Percentiles rank a stretch among this genome's conserved stretches.
Evolutionary conservation across 2,113 vertebrate genomes (phyloP).

Genomic region (Macaca nemestrina): DNA sequence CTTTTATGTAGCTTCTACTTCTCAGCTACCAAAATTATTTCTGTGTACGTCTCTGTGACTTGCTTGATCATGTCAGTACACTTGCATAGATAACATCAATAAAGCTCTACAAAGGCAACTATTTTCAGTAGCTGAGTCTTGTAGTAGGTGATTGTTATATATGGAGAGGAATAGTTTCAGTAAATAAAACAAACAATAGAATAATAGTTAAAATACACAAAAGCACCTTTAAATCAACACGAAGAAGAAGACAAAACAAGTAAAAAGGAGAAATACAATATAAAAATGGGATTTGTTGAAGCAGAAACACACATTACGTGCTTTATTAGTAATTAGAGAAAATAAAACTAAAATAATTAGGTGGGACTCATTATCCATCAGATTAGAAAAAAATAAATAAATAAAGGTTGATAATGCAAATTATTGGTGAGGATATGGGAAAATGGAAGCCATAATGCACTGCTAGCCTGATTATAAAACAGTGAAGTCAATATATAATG

Average conservation of each 20-base stretch:
- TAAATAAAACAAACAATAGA: neutral
- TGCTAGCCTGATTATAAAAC: neutral
- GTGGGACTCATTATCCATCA: neutral
- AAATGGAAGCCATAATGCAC: neutral
- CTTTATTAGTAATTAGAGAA: neutral
- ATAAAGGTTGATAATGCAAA: neutral
- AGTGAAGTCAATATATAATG: neutral
- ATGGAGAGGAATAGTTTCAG: neutral
- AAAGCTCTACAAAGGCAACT: neutral
- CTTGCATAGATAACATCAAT: neutral
- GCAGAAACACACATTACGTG: neutral
- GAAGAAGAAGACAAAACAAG: neutral
- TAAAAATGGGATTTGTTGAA: neutral
- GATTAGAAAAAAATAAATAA: neutral
- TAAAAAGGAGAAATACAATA: neutral
- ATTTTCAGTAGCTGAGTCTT: neutral
- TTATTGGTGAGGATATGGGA: neutral
- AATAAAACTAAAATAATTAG: neutral
- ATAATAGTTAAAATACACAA: neutral
- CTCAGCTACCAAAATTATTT: neutral
- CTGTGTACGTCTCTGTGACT: neutral
- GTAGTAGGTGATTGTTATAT: neutral
- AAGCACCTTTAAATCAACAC: neutral
- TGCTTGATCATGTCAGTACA: neutral
- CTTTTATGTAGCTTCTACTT: neutral